phyloP scores from a whole-genome alignment of 2,888 invertebrate species.

The Thereva unica region DNA sequence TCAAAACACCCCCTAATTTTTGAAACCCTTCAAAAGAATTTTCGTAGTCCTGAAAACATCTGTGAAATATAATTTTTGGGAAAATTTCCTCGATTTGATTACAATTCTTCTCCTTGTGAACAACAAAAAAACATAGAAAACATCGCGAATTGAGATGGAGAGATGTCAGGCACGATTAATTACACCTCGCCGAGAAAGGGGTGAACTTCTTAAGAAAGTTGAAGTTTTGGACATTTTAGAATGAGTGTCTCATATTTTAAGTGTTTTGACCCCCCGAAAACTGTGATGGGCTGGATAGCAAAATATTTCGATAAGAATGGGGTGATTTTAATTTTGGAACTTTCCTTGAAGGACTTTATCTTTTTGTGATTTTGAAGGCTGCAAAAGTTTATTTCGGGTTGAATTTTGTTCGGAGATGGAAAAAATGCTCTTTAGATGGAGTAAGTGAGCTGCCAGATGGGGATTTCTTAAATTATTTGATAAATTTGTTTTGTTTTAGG shows the following conservation, averaged over 20 bases:
- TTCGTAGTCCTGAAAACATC: slow-evolving; percentile 21
- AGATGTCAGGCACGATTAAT: slow-evolving; percentile 31
- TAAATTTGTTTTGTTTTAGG: too few relatives aligned
- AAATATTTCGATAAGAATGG: neutral
- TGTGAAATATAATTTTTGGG: slow-evolving; percentile 22
- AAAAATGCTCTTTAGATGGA: too few relatives aligned
- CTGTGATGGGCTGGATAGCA: neutral
- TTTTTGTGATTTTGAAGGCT: neutral
- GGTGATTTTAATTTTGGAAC: slow-evolving; percentile 27
- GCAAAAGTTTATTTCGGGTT: neutral
- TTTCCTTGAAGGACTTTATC: slow-evolving; percentile 14
- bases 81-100: slow-evolving; percentile 24
- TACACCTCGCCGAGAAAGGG: neutral
- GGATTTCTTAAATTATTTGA: too few relatives aligned
- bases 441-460: too few relatives aligned
- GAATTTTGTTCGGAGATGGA: neutral
- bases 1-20: slow-evolving; percentile 13
- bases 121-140: neutral
- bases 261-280: neutral
- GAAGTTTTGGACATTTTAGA: slow-evolving; percentile 28
- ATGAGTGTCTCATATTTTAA: slow-evolving; percentile 33
- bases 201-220: neutral
- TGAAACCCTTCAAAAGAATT: neutral
- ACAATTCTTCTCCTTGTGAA: neutral
- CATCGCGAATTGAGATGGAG: slow-evolving; percentile 17